Evolutionary conservation across 2,888 invertebrate genomes (phyloP).

Genomic region (Parnassius orleans): DNA sequence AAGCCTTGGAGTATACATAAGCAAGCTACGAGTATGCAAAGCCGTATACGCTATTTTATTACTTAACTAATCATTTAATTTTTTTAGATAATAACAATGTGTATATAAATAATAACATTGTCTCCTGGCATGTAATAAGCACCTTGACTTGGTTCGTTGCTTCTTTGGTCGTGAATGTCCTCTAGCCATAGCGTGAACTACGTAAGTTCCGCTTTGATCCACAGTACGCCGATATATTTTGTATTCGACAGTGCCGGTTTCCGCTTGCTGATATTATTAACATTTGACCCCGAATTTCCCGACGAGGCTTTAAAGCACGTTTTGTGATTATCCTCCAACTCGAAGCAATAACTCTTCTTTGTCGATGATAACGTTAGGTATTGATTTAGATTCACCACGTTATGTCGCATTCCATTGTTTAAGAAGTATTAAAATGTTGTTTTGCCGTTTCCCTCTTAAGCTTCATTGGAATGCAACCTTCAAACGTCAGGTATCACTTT

Average conservation of each 20-base stretch:
- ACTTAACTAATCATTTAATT: too few relatives aligned
- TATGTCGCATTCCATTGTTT: slow-evolving; percentile 16
- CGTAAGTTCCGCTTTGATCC: slow-evolving; percentile 56
- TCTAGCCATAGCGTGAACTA: slow-evolving; percentile 44
- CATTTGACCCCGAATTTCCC: slow-evolving; percentile 70
- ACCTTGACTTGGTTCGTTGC: slow-evolving; percentile 6
- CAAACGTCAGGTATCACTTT: slow-evolving; percentile 8
- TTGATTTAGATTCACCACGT: slow-evolving; percentile 23
- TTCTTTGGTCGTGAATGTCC: slow-evolving; percentile 44
- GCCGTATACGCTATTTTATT: too few relatives aligned
- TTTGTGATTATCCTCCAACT: slow-evolving; percentile 36
- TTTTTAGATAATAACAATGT: too few relatives aligned
- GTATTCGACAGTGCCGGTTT: slow-evolving; percentile 71
- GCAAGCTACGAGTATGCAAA: too few relatives aligned
- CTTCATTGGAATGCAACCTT: slow-evolving; percentile 20
- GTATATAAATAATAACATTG: too few relatives aligned
- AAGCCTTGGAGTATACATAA: too few relatives aligned
- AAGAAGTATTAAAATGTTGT: slow-evolving; percentile 15
- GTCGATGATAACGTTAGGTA: slow-evolving; percentile 15
- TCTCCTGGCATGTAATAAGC: background rate
- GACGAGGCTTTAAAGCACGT: slow-evolving; percentile 33
- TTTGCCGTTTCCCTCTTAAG: slow-evolving; percentile 9
- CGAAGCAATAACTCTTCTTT: slow-evolving; percentile 18
- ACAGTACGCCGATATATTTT: slow-evolving; percentile 54
- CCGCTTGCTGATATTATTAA: slow-evolving; percentile 76